phyloP scores from a whole-genome alignment of 2,888 invertebrate species.

The Coleophora deauratella region DNA sequence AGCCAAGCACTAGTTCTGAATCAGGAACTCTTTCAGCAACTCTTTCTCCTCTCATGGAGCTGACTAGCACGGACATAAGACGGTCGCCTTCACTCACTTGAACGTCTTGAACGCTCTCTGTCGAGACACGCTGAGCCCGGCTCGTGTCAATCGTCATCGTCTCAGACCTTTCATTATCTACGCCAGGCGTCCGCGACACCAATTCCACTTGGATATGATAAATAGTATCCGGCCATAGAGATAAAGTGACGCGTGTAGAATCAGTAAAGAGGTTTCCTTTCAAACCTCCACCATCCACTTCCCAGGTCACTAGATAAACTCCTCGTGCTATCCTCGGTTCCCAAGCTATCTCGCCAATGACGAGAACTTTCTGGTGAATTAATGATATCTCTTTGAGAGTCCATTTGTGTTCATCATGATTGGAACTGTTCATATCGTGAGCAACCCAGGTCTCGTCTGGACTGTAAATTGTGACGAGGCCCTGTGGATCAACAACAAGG shows the following conservation, averaged over 20 bases:
- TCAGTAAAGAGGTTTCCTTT: conserved; percentile 88
- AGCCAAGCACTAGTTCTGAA: conserved; percentile 74
- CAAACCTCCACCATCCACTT: conserved; percentile 86
- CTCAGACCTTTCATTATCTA: conserved; percentile 77
- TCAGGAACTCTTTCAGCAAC: conserved; percentile 67
- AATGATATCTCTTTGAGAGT: conserved; percentile 79
- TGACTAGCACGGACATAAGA: conserved; percentile 76
- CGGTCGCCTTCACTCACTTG: conserved; percentile 74
- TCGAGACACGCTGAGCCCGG: conserved; percentile 76
- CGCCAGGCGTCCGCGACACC: conserved; percentile 75
- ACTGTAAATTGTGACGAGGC: conserved; percentile 80
- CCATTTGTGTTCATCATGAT: conserved; percentile 73
- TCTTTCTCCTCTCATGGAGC: conserved; percentile 76
- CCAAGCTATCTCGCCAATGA: conserved; percentile 83
- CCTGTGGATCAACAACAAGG: conserved; percentile 80
- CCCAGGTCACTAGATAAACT: conserved; percentile 88
- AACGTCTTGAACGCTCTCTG: conserved; percentile 77
- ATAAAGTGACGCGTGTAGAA: conserved; percentile 84
- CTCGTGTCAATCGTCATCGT: conserved; percentile 79
- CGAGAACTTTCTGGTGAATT: conserved; percentile 81
- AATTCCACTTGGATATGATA: conserved; percentile 86
- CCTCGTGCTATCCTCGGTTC: conserved; percentile 78
- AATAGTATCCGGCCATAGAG: conserved; percentile 86
- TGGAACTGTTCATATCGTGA: conserved; percentile 67
- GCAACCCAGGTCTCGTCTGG: conserved; percentile 77